phyloP scores from a whole-genome alignment of 2,888 invertebrate genomes.

The Ligdia adustata region DNA sequence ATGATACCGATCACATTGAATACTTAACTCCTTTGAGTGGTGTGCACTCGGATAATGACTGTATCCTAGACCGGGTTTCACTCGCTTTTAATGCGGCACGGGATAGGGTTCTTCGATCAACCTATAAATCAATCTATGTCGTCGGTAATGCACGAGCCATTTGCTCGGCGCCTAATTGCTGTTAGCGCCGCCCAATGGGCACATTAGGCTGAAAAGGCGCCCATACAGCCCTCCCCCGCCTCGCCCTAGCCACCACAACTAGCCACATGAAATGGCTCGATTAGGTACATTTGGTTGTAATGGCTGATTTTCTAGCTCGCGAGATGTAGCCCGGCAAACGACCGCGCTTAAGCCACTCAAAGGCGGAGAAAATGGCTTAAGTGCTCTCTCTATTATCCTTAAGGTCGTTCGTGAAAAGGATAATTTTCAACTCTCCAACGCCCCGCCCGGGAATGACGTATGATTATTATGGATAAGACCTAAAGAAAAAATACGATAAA shows the following conservation, averaged over 20 bases:
- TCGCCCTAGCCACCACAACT: conserved; percentile 45
- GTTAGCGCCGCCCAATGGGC: conserved; percentile 80
- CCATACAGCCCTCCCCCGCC: conserved; percentile 52
- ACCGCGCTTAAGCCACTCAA: conserved; percentile 82
- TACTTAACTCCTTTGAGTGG: conserved; percentile 54
- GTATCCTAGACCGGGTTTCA: conserved; percentile 58
- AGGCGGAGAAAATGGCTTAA: conserved; percentile 84
- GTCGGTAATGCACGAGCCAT: conserved; percentile 81
- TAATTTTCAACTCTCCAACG: conserved; percentile 82
- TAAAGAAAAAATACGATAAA: too few species aligned
- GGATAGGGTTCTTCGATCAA: conserved; percentile 50
- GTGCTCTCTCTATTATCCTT: conserved; percentile 84
- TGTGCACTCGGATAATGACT: conserved; percentile 63
- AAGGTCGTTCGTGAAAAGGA: conserved; percentile 83
- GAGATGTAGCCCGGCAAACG: conserved; percentile 78
- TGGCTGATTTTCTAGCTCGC: conserved; percentile 83
- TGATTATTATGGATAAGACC: conserved; percentile 55
- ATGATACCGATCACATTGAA: conserved; percentile 61
- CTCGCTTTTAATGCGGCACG: conserved; percentile 54
- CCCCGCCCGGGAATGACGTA: conserved; percentile 57
- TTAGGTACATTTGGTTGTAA: conserved; percentile 71
- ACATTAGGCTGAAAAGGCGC: conserved; percentile 71
- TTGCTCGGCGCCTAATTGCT: conserved; percentile 79
- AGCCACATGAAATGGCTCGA: conserved; percentile 55
- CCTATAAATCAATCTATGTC: conserved; percentile 81